These are phyloP conservation scores for Ochotona princeps DNA, from an alignment of 2,113 vertebrate species.

Conservation along the genomic window DNA sequence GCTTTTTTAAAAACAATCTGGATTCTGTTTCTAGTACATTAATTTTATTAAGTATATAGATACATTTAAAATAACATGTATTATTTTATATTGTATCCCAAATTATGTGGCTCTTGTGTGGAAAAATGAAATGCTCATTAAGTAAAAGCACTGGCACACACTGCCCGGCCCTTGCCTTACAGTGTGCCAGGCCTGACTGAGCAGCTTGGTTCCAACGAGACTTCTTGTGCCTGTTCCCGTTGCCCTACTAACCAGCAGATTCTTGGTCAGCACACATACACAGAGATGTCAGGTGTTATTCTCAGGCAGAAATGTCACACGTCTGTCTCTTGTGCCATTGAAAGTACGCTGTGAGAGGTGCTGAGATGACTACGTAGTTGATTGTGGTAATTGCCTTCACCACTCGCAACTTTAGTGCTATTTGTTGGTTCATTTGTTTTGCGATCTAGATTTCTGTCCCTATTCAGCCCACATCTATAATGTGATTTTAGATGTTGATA, in stretches of 20 bases:
- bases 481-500: neutral
- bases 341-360: neutral
- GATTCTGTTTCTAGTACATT: neutral
- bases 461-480: neutral
- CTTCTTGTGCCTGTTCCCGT: neutral
- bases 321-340: neutral
- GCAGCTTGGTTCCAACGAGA: neutral
- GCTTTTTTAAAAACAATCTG: neutral
- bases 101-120: neutral
- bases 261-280: neutral
- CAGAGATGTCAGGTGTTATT: neutral
- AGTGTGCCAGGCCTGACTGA: neutral
- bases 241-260: neutral
- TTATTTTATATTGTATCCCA: neutral
- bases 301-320: neutral
- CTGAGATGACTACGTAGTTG: neutral
- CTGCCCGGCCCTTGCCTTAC: neutral
- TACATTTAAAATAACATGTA: too few species aligned
- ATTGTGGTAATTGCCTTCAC: neutral
- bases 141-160: neutral
- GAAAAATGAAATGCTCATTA: neutral
- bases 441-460: neutral
- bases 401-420: neutral
- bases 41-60: neutral
- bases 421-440: constrained; percentile 37